Evolutionary conservation across 2,797 vertebrate genomes (phyloP).

Genomic region (Selene dorsalis): DNA sequence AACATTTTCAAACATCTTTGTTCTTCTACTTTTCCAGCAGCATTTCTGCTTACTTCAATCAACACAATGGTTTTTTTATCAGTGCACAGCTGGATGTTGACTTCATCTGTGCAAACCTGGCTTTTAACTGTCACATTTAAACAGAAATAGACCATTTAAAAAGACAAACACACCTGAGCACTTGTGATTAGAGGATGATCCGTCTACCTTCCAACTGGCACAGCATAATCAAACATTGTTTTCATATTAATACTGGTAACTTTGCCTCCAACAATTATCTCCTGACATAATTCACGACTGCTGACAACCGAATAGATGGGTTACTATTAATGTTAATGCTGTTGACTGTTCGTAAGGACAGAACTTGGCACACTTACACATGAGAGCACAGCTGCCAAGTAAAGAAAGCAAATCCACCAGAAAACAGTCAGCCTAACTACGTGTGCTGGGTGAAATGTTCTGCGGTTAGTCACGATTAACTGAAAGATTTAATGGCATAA

Average conservation of each 20-base stretch:
- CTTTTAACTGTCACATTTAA: not conserved
- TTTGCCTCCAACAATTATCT: not conserved
- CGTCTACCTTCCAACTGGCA: not conserved
- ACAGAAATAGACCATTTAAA: not conserved
- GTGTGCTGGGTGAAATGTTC: not conserved
- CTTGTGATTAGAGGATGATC: not conserved
- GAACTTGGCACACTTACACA: not conserved
- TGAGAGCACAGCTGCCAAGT: constrained; percentile 5
- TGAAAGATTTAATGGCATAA: no score
- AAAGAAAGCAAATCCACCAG: not conserved
- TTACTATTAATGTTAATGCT: not conserved
- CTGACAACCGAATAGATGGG: not conserved
- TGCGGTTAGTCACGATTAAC: not conserved
- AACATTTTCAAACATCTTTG: not conserved
- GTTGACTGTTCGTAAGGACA: not conserved
- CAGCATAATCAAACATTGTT: not conserved
- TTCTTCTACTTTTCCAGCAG: not conserved
- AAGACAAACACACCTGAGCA: not conserved
- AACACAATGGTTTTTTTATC: not conserved
- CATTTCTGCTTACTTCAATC: constrained; percentile 1
- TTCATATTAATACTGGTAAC: not conserved
- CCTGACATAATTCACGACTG: not conserved
- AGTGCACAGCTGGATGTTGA: not conserved
- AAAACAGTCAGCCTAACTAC: not conserved
- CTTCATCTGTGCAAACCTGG: not conserved